Conservation (phyloP, 2,888 invertebrate species). For the Allolobophora icterica region DNA sequence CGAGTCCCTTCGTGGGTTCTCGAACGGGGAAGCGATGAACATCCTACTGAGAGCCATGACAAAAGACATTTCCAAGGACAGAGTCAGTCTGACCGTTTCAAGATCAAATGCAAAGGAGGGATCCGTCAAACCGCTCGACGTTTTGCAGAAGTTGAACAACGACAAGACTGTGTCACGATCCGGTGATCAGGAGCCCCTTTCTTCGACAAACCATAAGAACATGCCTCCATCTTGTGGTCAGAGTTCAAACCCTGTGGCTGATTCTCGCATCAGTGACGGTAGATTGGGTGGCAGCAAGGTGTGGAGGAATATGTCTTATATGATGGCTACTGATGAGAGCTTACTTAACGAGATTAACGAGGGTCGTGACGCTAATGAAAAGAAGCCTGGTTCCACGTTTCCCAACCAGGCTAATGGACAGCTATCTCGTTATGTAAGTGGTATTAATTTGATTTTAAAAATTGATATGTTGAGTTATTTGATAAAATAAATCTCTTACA, state of each 20-base stretch:
- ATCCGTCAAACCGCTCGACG: neutral
- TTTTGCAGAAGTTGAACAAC: neutral
- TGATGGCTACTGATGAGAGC: conserved; percentile 12
- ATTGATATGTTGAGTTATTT: neutral
- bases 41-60: neutral
- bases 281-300: neutral
- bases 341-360: conserved; percentile 2
- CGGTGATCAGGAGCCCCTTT: neutral
- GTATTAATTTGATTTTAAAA: neutral
- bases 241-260: neutral
- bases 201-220: neutral
- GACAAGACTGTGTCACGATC: neutral
- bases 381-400: neutral
- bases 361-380: neutral
- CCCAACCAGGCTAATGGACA: neutral
- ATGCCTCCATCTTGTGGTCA: neutral
- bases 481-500: neutral
- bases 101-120: neutral
- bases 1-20: conserved; percentile 82
- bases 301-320: neutral
- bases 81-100: neutral
- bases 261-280: neutral
- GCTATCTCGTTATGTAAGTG: neutral
- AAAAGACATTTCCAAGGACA: neutral
- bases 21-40: conserved; percentile 72